Evolutionary conservation across 2,888 invertebrate species (phyloP), one percentile per base, ranked within the genome.

Genomic region (Eulithis prunata): DNA sequence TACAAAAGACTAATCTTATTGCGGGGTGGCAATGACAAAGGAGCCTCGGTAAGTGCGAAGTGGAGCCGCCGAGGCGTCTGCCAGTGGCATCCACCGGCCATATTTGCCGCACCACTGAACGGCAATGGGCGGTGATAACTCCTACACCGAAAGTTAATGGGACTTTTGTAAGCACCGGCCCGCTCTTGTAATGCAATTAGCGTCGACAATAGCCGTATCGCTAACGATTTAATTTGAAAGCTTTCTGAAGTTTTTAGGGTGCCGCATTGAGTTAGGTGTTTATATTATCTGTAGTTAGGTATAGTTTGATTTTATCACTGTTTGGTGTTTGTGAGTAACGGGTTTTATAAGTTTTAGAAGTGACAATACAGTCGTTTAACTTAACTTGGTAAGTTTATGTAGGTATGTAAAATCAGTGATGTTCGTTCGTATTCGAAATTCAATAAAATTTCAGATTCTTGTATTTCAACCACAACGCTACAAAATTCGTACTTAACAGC

Each of bases 161-260:
- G 82, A 85, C 90, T 84, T 87, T 92, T 92, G 91, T 92, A 76
- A 79, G 83, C 78, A 78, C 83, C 86, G 84, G 79, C 84, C 81
- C 86, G 84, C 90, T 88, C 92, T 92, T 90, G 88, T 93, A 92
- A 93, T 91, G 90, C 93, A 93, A 93, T 93, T 93, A 93, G 90
- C 89, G 87, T 78, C 79, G 74, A 93, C 93, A 93, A 91, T 89
- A 74, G 85, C 76, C 80, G 81, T 88, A 87, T 89, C 89, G 87
- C 83, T 92, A 84, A 88, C 88, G 85, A 90, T 89, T 90, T 90
- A 89, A 90, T 90, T 90, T 87, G 87, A 87, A 87, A 85, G 81
- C 83, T 78, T 76, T 78, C 79, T 66, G 62, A 76, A 76, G 70
- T 74, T 76, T 77, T 69, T 73, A 69, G 74, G 75, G 71, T 75